These are phyloP conservation scores for Tachystola acroxantha DNA, from an alignment of 2,888 invertebrate genomes.

Conservation along the genomic window DNA sequence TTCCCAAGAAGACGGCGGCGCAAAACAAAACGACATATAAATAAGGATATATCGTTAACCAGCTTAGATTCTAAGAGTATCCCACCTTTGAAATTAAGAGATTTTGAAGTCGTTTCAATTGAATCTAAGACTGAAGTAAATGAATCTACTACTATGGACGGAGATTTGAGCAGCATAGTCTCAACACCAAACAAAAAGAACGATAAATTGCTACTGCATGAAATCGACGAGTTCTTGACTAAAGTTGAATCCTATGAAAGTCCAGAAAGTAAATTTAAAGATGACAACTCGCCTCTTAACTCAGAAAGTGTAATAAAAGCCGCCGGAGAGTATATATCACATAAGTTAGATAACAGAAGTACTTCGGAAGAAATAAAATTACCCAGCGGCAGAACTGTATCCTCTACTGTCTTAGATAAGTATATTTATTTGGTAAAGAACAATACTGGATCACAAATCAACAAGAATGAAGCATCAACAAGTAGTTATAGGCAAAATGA, in stretches of 20 bases:
- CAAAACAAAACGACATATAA: constrained; percentile 36
- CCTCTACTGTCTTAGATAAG: constrained; percentile 56
- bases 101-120: constrained; percentile 8
- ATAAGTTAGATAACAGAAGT: constrained; percentile 47
- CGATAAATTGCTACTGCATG: constrained; percentile 61
- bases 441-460: constrained; percentile 30
- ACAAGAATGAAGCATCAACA: constrained; percentile 23
- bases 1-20: constrained; percentile 61
- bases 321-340: constrained; percentile 55
- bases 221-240: constrained; percentile 69
- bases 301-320: constrained; percentile 63
- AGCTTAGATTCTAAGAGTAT: constrained; percentile 46
- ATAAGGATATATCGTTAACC: constrained; percentile 44
- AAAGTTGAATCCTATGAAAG: constrained; percentile 66
- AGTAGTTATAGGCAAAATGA: constrained; percentile 17
- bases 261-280: constrained; percentile 48
- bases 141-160: constrained; percentile 65
- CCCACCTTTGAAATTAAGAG: constrained; percentile 36
- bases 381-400: constrained; percentile 52
- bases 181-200: constrained; percentile 67
- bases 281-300: constrained; percentile 27
- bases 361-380: constrained; percentile 40
- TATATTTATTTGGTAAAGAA: constrained; percentile 68
- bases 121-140: constrained; percentile 23
- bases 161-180: constrained; percentile 64